phyloP scores from a whole-genome alignment of 1,140 invertebrate species.

The Caenorhabditis brenneri region DNA sequence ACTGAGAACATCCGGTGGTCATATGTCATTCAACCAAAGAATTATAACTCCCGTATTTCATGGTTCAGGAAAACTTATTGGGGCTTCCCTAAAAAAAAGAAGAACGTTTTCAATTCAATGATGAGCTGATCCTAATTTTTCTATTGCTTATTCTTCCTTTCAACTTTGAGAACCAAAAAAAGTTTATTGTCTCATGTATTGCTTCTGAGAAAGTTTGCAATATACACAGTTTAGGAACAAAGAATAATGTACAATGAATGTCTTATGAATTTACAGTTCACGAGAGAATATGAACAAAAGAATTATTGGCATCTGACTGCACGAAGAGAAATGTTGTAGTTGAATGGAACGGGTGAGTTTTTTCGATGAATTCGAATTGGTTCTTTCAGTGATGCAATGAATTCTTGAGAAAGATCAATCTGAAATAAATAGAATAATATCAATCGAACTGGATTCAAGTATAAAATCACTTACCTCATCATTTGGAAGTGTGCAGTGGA shows the following conservation, averaged over 20 bases:
- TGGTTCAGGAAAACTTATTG: no score
- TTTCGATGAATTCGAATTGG: neutral
- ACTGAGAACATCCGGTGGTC: neutral
- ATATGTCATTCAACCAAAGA: neutral
- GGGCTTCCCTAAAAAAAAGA: no score
- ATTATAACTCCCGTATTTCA: no score
- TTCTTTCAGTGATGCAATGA: neutral
- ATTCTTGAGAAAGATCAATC: constrained; percentile 6
- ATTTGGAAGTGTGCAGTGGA: constrained; percentile 3
- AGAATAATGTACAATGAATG: neutral
- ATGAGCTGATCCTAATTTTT: no score
- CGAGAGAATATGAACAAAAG: no score
- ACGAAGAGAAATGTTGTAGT: neutral
- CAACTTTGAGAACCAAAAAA: no score
- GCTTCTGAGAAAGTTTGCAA: no score
- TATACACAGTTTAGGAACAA: neutral
- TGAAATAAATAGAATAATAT: neutral
- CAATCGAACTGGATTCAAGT: no score
- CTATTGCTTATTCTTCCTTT: no score
- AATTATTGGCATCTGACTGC: neutral
- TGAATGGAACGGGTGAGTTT: neutral
- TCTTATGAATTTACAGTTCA: neutral
- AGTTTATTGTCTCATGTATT: no score
- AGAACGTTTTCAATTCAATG: no score
- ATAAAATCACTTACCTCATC: constrained; percentile 19